These are phyloP conservation scores for Smittia aterrima DNA, from an alignment of 2,888 invertebrate species.

Conservation along the genomic window DNA sequence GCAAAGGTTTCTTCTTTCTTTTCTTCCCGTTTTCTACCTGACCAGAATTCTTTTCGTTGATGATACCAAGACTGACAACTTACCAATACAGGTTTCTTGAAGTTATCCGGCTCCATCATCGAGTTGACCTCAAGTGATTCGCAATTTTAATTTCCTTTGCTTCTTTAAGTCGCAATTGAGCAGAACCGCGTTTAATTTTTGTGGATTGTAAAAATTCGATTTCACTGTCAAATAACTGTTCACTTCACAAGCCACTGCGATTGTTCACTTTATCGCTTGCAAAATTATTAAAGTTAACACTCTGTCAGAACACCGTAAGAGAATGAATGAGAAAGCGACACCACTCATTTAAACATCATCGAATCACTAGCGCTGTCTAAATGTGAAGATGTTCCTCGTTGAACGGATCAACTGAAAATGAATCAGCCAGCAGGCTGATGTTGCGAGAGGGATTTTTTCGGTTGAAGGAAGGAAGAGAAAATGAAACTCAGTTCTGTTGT, in stretches of 20 bases:
- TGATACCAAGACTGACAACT: background rate
- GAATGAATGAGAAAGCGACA: background rate
- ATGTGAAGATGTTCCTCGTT: constrained; percentile 34
- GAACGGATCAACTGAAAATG: constrained; percentile 40
- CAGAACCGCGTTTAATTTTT: too few species aligned
- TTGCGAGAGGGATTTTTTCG: constrained; percentile 29
- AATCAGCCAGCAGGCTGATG: constrained; percentile 40
- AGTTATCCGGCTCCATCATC: constrained; percentile 29
- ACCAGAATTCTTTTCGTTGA: constrained; percentile 1
- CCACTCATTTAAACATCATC: background rate
- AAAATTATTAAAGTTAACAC: too few species aligned
- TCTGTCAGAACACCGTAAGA: background rate
- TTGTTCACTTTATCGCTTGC: too few species aligned
- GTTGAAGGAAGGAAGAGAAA: constrained; percentile 9
- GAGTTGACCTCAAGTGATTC: constrained; percentile 28
- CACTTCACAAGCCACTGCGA: too few species aligned
- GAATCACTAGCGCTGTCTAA: background rate
- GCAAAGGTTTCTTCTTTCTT: background rate
- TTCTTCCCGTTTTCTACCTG: constrained; percentile 31
- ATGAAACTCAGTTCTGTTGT: constrained; percentile 19
- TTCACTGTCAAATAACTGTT: too few species aligned
- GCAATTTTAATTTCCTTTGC: background rate
- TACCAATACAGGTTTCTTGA: constrained; percentile 41
- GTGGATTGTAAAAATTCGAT: too few species aligned
- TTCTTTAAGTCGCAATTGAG: background rate